phyloP scores from a whole-genome alignment of 2,797 vertebrate genomes.

The Melanitta fusca region DNA sequence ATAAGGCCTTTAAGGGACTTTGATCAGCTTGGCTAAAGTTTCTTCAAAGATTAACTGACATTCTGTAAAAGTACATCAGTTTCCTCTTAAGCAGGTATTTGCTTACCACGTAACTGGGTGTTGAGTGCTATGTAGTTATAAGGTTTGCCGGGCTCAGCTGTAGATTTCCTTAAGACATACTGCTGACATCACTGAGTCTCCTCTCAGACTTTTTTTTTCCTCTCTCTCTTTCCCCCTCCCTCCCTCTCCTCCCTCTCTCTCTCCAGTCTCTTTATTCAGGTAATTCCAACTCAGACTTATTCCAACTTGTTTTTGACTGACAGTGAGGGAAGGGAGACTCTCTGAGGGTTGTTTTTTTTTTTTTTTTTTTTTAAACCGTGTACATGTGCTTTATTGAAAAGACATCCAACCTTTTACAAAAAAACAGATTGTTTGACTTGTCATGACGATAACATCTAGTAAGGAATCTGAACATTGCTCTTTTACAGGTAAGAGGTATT shows the following conservation, averaged over 20 bases:
- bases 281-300: slow-evolving; percentile 81
- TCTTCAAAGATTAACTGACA: slow-evolving; percentile 77
- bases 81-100: slow-evolving; percentile 77
- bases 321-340: slow-evolving; percentile 57
- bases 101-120: slow-evolving; percentile 35
- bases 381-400: slow-evolving; percentile 55
- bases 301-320: slow-evolving; percentile 83
- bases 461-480: slow-evolving; percentile 65
- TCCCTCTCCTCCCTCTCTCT: slow-evolving; percentile 73
- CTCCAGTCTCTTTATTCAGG: slow-evolving; percentile 78
- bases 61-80: slow-evolving; percentile 62
- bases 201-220: slow-evolving; percentile 72
- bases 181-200: slow-evolving; percentile 79
- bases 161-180: slow-evolving; percentile 79
- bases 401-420: slow-evolving; percentile 29
- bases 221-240: slow-evolving; percentile 69
- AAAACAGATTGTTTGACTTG: slow-evolving; percentile 45
- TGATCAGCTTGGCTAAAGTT: slow-evolving; percentile 71
- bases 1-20: slow-evolving; percentile 70
- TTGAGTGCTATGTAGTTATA: slow-evolving; percentile 49
- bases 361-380: not conserved
- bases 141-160: slow-evolving; percentile 71
- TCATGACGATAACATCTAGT: slow-evolving; percentile 66
- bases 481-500: slow-evolving; percentile 78
- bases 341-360: not conserved